Percentiles rank a stretch among this genome's conserved stretches.
These are phyloP conservation scores for Raja brachyura DNA, from an alignment of 2,113 vertebrate species.

Conservation along the genomic window DNA sequence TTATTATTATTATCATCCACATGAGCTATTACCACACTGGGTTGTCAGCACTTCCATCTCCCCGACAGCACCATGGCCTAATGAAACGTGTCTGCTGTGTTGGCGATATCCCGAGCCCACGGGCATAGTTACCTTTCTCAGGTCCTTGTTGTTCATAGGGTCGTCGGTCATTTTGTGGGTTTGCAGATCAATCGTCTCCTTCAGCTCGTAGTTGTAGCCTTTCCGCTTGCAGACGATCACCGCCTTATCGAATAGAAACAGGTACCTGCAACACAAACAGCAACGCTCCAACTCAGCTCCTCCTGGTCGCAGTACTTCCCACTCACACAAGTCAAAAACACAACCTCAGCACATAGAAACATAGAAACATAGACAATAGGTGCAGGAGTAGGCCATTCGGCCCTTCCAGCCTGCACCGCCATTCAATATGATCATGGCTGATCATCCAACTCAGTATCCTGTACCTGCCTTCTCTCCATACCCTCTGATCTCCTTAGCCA, in stretches of 20 bases:
- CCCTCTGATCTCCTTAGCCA: no score
- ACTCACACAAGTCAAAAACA: no score
- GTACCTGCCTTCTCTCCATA: no score
- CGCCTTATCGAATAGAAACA: slow-evolving; percentile 97
- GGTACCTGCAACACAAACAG: slow-evolving; percentile 66
- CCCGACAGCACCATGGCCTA: background rate
- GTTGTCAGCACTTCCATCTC: background rate
- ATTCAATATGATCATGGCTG: no score
- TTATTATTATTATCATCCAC: no score
- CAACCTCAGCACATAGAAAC: no score
- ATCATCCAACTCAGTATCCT: no score
- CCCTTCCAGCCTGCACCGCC: no score
- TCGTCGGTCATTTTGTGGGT: slow-evolving; percentile 91
- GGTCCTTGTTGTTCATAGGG: slow-evolving; percentile 88
- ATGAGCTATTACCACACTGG: background rate
- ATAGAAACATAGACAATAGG: no score
- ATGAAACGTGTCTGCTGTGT: background rate
- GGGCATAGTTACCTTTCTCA: slow-evolving; percentile 78
- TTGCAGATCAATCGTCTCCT: slow-evolving; percentile 90
- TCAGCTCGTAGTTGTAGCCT: slow-evolving; percentile 90
- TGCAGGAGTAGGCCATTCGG: no score
- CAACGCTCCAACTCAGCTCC: background rate
- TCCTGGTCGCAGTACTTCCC: no score
- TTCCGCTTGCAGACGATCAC: slow-evolving; percentile 93
- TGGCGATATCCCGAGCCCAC: no score